A percentile compares a stretch with the other conserved stretches of the same genome.
These are phyloP conservation scores for Mellilla xanthometata DNA, from an alignment of 2,888 invertebrate genomes.

Conservation along the genomic window DNA sequence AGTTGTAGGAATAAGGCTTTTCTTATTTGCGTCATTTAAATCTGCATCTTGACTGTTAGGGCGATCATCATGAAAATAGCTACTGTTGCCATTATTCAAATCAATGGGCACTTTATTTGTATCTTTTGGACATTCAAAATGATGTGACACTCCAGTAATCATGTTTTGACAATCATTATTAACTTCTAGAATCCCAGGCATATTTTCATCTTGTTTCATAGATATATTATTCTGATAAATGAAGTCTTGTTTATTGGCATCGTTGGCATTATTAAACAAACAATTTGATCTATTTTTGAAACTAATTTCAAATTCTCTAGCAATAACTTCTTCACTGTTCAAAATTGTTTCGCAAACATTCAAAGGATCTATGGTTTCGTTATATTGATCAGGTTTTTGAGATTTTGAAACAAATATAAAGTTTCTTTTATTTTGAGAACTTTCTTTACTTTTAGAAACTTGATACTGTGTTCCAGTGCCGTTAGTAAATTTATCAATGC, in stretches of 20 bases:
- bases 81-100: too few species aligned
- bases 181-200: too few species aligned
- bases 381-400: constrained; percentile 8
- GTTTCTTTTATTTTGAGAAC: constrained; percentile 3
- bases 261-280: too few species aligned
- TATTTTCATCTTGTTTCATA: too few species aligned
- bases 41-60: too few species aligned
- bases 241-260: too few species aligned
- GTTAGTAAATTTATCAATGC: neutral
- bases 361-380: constrained; percentile 16
- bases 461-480: neutral
- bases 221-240: too few species aligned
- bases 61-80: too few species aligned
- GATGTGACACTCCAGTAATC: constrained; percentile 35
- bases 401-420: constrained; percentile 21
- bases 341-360: constrained; percentile 24
- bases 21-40: too few species aligned
- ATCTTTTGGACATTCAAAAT: constrained; percentile 27
- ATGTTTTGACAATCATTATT: neutral
- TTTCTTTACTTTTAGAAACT: neutral
- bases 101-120: too few species aligned
- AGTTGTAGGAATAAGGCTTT: too few species aligned
- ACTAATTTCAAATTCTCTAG: constrained; percentile 15
- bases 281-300: constrained; percentile 4
- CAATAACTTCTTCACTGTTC: constrained; percentile 6